Evolutionary conservation across 2,888 invertebrate genomes (phyloP).

Genomic region (Trachelus troglodyta): DNA sequence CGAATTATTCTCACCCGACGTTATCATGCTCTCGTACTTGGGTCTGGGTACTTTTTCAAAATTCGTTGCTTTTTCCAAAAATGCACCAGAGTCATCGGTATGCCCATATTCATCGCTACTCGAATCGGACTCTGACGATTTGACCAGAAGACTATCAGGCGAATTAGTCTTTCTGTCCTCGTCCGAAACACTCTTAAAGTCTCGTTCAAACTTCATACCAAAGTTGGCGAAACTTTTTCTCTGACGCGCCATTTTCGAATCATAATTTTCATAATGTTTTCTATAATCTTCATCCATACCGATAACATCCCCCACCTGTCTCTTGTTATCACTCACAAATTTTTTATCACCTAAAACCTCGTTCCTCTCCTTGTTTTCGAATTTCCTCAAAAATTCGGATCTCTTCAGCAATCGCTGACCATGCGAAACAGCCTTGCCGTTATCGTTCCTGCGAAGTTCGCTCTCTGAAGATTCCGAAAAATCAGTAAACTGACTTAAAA

Average conservation of each 20-base stretch:
- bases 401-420: constrained; percentile 50
- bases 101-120: constrained; percentile 69
- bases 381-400: constrained; percentile 55
- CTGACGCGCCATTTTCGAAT: constrained; percentile 22
- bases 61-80: constrained; percentile 67
- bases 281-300: constrained; percentile 52
- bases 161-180: constrained; percentile 64
- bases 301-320: not conserved
- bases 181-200: constrained; percentile 50
- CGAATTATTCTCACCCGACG: not conserved
- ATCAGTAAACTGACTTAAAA: constrained; percentile 62
- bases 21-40: constrained; percentile 32
- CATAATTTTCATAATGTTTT: constrained; percentile 53
- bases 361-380: constrained; percentile 40
- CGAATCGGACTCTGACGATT: constrained; percentile 62
- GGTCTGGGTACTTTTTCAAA: constrained; percentile 40
- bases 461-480: constrained; percentile 57
- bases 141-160: constrained; percentile 63
- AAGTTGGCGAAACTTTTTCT: constrained; percentile 10
- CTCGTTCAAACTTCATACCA: constrained; percentile 12
- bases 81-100: constrained; percentile 64
- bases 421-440: constrained; percentile 22
- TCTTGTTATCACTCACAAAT: constrained; percentile 3
- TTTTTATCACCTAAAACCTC: constrained; percentile 5
- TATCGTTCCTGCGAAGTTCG: constrained; percentile 49